Percentiles rank a stretch among this genome's conserved stretches.
These are phyloP conservation scores for Buceros bicornis DNA, from an alignment of 2,797 vertebrate genomes.

Conservation along the genomic window DNA sequence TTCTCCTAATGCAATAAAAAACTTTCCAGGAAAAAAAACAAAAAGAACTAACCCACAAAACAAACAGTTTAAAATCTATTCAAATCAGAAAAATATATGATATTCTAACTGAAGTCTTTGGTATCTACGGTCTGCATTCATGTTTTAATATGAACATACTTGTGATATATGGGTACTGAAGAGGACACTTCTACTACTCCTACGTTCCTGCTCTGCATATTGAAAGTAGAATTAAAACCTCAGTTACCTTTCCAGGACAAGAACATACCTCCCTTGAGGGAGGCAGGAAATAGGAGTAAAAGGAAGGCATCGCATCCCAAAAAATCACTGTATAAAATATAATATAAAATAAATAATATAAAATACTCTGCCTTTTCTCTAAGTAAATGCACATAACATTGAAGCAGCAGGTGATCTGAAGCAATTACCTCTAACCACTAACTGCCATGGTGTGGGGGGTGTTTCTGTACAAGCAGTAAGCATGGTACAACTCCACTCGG, in stretches of 20 bases:
- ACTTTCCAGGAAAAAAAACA: neutral
- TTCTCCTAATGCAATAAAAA: neutral
- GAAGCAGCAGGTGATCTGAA: neutral
- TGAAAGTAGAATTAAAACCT: neutral
- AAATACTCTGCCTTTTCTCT: neutral
- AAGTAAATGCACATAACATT: neutral
- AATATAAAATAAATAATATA: neutral
- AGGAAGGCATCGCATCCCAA: neutral
- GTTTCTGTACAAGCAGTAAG: neutral
- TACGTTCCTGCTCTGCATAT: neutral
- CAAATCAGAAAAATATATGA: neutral
- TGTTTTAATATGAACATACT: neutral
- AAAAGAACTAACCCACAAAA: too few species aligned
- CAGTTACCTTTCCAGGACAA: neutral
- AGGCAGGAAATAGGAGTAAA: conserved; percentile 1
- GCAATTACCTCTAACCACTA: neutral
- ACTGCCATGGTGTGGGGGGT: neutral
- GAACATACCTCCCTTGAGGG: neutral
- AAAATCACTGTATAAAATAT: neutral
- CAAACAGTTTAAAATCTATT: neutral
- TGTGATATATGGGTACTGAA: neutral
- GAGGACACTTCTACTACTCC: neutral
- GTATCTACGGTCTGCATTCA: neutral
- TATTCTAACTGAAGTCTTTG: neutral
- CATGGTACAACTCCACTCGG: neutral